Evolutionary conservation across 2,113 vertebrate species (phyloP), one percentile per base, ranked within the genome.

Genomic region (Melanocharis versteri): DNA sequence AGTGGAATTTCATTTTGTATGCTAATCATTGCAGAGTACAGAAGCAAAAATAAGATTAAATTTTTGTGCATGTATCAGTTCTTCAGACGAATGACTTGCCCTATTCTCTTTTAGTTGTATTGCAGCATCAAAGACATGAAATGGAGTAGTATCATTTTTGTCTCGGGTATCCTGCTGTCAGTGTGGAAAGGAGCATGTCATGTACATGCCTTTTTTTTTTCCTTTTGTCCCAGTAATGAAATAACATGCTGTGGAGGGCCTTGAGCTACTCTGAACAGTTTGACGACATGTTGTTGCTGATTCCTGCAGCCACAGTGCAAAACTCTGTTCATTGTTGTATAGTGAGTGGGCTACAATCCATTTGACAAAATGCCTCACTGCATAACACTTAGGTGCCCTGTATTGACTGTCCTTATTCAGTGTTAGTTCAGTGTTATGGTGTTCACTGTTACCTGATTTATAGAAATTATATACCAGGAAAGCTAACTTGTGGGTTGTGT

Each of bases 1-100:
- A 11, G 71, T 95, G 86, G 81, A 78, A 84, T 69, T 91, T 93
- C 39, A 40, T 90, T 95, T 93, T 91, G 65, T 75, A 56, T 50
- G 1, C 31, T 76, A 86, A 44, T 91, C 42, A 53, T 28, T 72
- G 69, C 88, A 64, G 87, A 93, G 83, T 76, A 17, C 31, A n/a
- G 73, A 91, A 37, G 76, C 69, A 85, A 90, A 94, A 92, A 85
- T 15, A 73, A 58, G 44, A 66, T 73, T 54, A 42, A 26, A 47
- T 69, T 75, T 78, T 48, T 82, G 27, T 88, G 6, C 3, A 7
- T 87, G 17, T 72, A 2, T 69, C 13, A 64, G 75, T 96, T 50
- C 35, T 83, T 87, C n/a, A 72, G 79, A 94, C 22, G 50, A 57
- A 45, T 37, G 0, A 54, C 61, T 83, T 85, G 11, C 23, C 19